Evolutionary conservation across 2,797 vertebrate genomes (phyloP), one percentile per base, ranked within the genome.

Genomic region (Lophius americanus): DNA sequence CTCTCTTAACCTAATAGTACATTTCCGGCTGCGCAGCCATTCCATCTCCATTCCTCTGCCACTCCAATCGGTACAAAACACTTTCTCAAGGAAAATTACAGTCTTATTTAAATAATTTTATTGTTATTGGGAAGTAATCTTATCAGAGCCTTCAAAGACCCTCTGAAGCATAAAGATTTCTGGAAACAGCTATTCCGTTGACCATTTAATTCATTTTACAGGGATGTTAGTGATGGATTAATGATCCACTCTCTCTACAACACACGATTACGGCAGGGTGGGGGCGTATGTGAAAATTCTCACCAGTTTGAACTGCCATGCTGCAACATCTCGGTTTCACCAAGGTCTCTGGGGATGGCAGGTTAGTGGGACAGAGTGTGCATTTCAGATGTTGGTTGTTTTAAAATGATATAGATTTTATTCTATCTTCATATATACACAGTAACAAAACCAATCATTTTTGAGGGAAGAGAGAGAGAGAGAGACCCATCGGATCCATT

Each of bases 301-400:
- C 93, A 94, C 93, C 93, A 94, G 91, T 90, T 90, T 85, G 91
- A 69, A 85, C 86, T 88, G 87, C 91, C 90, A 82, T 92, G 92
- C 85, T 94, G 93, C 87, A 93, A 90, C 91, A 91, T 91, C 84
- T 93, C 89, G 90, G 87, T 93, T 77, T 94, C 93, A 88, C 78
- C 91, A 23, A 91, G 88, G 91, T 93, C 92, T 93, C 93, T 94
- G 92, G 81, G 92, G 91, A 92, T 76, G 88, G 92, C 90, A 94
- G 92, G 92, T 89, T 92, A 93, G 92, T 88, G 79, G 92, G 90
- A 93, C 86, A 92, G 64, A 91, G 84, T 77, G 84, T 61, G 82
- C 69, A 75, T 82, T 85, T 82, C 72, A 84, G 74, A 86, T 58
- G 75, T 67, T 49, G 54, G 83, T 72, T 53, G 72, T 74, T 85